Conservation (phyloP, 1,140 invertebrate species). For the Drosophila navojoa region DNA sequence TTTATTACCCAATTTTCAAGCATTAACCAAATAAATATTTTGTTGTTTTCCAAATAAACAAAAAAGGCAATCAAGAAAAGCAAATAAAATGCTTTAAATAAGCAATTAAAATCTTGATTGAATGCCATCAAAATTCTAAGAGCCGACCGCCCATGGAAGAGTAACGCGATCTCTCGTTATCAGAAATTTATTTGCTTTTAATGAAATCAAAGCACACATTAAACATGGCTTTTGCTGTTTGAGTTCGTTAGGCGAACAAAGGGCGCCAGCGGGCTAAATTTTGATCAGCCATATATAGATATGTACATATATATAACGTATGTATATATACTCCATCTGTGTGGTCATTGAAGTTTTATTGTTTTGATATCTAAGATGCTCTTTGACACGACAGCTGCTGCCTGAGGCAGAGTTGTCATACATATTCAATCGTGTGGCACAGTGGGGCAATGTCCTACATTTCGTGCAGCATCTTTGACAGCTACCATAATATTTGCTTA, state of each 20-base stretch:
- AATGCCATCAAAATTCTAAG: neutral
- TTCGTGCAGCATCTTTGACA: slow-evolving; percentile 6
- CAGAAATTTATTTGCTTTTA: slow-evolving; percentile 66
- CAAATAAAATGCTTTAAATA: slow-evolving; percentile 53
- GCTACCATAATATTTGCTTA: slow-evolving; percentile 21
- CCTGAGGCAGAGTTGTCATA: slow-evolving; percentile 33
- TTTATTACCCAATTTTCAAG: too few species aligned
- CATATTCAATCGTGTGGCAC: slow-evolving; percentile 10
- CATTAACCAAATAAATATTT: too few species aligned
- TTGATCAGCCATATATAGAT: neutral
- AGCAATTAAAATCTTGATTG: slow-evolving; percentile 43
- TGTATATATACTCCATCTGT: neutral
- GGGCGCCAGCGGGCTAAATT: slow-evolving; percentile 32
- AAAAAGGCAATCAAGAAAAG: slow-evolving; percentile 22
- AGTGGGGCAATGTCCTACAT: slow-evolving; percentile 7
- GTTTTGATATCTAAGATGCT: slow-evolving; percentile 7
- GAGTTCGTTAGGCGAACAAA: slow-evolving; percentile 44
- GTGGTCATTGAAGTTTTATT: slow-evolving; percentile 29
- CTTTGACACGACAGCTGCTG: slow-evolving; percentile 39
- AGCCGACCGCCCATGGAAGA: slow-evolving; percentile 27
- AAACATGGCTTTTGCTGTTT: slow-evolving; percentile 48
- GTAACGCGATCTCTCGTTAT: slow-evolving; percentile 63
- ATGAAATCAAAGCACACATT: slow-evolving; percentile 56
- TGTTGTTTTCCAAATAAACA: too few species aligned
- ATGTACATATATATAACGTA: neutral